Conservation (phyloP, 2,888 invertebrate species). For the Miltochrista miniata region DNA sequence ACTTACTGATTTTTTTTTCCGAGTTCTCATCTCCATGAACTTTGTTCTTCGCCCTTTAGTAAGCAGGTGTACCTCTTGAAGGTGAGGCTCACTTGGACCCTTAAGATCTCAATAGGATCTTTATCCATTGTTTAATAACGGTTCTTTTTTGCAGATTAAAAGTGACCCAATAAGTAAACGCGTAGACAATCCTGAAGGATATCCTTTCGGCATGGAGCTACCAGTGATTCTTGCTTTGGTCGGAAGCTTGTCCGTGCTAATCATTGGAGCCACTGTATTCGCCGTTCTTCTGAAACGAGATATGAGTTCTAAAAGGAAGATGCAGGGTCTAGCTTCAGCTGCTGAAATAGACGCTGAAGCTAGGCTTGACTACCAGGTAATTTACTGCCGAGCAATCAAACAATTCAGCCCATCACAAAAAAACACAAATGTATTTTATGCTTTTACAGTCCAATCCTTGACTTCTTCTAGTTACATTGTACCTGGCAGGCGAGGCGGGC, state of each 20-base stretch:
- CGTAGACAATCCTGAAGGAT: slow-evolving; percentile 46
- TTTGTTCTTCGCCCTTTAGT: too few relatives aligned
- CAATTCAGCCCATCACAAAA: too few relatives aligned
- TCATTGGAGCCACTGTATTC: slow-evolving; percentile 69
- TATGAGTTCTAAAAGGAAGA: slow-evolving; percentile 90
- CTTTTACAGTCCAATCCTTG: too few relatives aligned
- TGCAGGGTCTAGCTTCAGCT: slow-evolving; percentile 88
- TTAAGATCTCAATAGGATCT: too few relatives aligned
- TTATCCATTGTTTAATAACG: neutral
- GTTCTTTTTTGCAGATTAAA: slow-evolving; percentile 58
- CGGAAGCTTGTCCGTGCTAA: slow-evolving; percentile 66
- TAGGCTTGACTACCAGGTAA: slow-evolving; percentile 95
- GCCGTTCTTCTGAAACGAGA: slow-evolving; percentile 88
- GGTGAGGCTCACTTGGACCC: too few relatives aligned
- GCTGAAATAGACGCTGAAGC: slow-evolving; percentile 91
- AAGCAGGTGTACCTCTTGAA: too few relatives aligned
- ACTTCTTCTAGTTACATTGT: too few relatives aligned
- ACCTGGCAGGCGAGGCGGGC: too few relatives aligned
- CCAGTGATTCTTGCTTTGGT: slow-evolving; percentile 67
- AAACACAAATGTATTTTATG: too few relatives aligned
- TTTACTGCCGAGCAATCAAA: neutral
- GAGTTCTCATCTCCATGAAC: too few relatives aligned
- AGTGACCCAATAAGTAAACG: slow-evolving; percentile 61
- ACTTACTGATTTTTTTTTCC: too few relatives aligned
- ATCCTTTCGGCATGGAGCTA: slow-evolving; percentile 59